Base-by-base conservation (phyloP, 2,888 invertebrate species). In the Imbricaverruca yamaguchii region DNA sequence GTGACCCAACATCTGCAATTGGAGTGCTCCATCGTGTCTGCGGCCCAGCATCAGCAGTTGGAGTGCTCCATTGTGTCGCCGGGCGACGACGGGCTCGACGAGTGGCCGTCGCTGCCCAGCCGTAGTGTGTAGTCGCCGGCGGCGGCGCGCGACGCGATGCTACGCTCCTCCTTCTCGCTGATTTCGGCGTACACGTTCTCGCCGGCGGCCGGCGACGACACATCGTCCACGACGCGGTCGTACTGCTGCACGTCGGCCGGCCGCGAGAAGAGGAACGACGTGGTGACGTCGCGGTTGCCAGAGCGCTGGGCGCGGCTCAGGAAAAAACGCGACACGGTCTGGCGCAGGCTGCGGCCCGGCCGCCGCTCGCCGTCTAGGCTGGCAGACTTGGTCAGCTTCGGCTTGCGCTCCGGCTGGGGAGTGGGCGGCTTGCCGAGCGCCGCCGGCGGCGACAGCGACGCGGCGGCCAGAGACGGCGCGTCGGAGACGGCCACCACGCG, bases 151-250 rank as follows among this genome's bases (percentile, higher is more conserved):
- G 39, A 21, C 78, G 21, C 23, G 7, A 18, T 18, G 12, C 12
- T 23, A 4, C n/a, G 57, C 78, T 78, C 57, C 1, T 23, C 57
- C 13, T 78, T 56, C 78, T 84, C 85, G 53, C 84, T 83, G 79
- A 85, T 85, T 81, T 85, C 85, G 9, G 85, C 84, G 80, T 85
- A 85, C 80, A 85, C 84, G 81, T 85, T 85, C 81, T 85, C 85
- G 59, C 83, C 84, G 12, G 78, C 9, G 18, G 56, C 7, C 23
- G 78, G 78, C n/a, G 78, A n/a, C 7, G 57, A 23, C 23, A 12
- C 56, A 23, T 78, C 57, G 23, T 56, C 78, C 13, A 57, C 78
- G 21, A 13, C 12, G 12, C 56, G 23, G 57, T 23, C 23, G 23
- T 78, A 15, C 59, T 59, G 59, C 59, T 11, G 57, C 23, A 57